Evolutionary conservation across 92 coral and sea anemone species (phyloP), one percentile per base, ranked within the genome.

Genomic region (Bergia sp.): DNA sequence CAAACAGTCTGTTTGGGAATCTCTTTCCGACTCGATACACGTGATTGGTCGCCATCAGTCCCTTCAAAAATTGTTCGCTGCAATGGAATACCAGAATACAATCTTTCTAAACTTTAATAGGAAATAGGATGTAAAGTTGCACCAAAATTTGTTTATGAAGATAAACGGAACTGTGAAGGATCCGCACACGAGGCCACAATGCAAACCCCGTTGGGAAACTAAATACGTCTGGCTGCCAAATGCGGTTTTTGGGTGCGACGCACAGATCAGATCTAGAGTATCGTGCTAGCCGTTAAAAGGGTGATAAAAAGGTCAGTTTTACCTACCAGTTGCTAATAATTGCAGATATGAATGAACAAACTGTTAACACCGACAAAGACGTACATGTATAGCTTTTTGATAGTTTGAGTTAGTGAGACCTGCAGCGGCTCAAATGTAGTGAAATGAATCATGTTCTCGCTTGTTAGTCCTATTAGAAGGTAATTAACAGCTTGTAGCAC

Each of bases 1-100:
- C 96, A 74, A 96, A 96, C 20, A 96, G 81, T 0, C 98, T 89
- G 85, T 96, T 96, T 4, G 91, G 94, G 47, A 90, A 96, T 53
- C 98, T 29, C 53, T 89, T 92, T 20, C 99, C 99, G 3, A 92
- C 92, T 2, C 95, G 75, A 80, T 89, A 96, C 39, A 79, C 82
- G 1, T 13, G 7, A 10, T 77, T 45, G 38, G 53, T 38, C 8
- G 66, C 42, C 82, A 79, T 79, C 37, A 20, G 29, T 23, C 78
- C 7, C 29, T 29, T 29, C 29, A 29, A 29, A 61, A 61, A 21
- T 61, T 61, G 13, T 53, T 11, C 58, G 58, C 16, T 53, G 13
- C 10, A 53, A 53, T 18, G 2, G 58, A 53, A 53, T 8, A 61
- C 29, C 23, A 16, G 69, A 1, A 18, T 61, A 4, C n/a, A 61